Evolutionary conservation across 2,888 invertebrate species (phyloP), one percentile per base, ranked within the genome.

Genomic region (Unio delphinus): DNA sequence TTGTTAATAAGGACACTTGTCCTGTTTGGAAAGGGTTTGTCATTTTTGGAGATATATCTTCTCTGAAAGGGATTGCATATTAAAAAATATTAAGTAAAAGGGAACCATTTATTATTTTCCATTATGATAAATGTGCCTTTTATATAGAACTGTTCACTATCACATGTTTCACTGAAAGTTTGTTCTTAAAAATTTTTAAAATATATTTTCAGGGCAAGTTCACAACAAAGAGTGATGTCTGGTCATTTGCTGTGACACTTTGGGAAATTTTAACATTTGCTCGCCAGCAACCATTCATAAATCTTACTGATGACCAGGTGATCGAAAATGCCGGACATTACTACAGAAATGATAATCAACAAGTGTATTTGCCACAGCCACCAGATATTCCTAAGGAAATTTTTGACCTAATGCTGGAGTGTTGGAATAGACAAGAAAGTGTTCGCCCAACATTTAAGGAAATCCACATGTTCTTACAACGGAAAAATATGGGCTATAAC

Each of bases 321-420:
- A 92, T 96, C 76, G 94, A 95, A 83, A 95, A 95, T 90, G 92
- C 96, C 67, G 93, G 94, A 45, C 94, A 94, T 87, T 91, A 94
- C 90, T 95, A 94, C 90, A 93, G 94, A 86, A 93, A 94, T 86
- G 93, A 89, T 92, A 92, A 94, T 85, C 93, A 88, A 92, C 85
- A 87, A 91, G 76, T 87, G 68, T 91, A 92, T 79, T 91, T 95
- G 65, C 93, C 93, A 54, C 93, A 94, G 75, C 96, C 95, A 20
- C 91, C 93, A 61, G 93, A 93, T 73, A 96, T 96, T 90, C 95
- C 96, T 58, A 92, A 94, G 78, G 96, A 97, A 90, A 94, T 97
- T 75, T 96, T 95, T 91, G 96, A 95, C 90, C 93, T 96, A 82
- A 95, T 97, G 95, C 93, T 94, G 82, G 96, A 96, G 90, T 97